A percentile compares a stretch with the other conserved stretches of the same genome.
phyloP scores from a whole-genome alignment of 2,113 vertebrate genomes.

The Microcebus lehilahytsara region DNA sequence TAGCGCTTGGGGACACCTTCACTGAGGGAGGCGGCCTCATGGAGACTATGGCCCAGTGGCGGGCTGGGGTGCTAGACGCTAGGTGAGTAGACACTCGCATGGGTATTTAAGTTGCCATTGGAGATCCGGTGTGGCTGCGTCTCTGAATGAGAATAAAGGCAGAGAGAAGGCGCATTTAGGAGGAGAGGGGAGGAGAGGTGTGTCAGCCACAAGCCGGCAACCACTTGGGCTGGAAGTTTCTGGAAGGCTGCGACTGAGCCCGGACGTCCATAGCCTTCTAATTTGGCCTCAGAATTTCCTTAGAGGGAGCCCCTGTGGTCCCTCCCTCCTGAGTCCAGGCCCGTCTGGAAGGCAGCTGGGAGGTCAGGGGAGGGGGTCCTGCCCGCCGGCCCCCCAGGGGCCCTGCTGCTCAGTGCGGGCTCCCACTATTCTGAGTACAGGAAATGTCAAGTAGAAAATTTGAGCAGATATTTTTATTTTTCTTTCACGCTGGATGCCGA shows the following conservation, averaged over 20 bases:
- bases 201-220: rapidly evolving
- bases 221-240: rapidly evolving
- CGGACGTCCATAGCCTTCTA: background rate
- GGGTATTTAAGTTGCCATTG: too few species aligned
- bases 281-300: too few species aligned
- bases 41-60: background rate
- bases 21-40: too few species aligned
- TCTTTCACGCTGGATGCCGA: background rate
- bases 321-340: too few species aligned
- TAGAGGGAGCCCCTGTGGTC: background rate
- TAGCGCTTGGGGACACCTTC: too few species aligned
- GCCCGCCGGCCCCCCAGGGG: background rate
- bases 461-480: slow-evolving; percentile 24
- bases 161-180: background rate
- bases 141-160: background rate
- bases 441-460: background rate
- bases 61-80: too few species aligned
- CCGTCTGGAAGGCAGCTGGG: rapidly evolving
- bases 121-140: background rate
- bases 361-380: too few species aligned
- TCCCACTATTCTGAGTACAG: background rate
- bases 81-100: background rate
- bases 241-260: rapidly evolving
- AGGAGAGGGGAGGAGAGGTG: rapidly evolving
- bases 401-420: rapidly evolving